Evolutionary conservation across 2,113 vertebrate species (phyloP).

Genomic region (Sturnus vulgaris): DNA sequence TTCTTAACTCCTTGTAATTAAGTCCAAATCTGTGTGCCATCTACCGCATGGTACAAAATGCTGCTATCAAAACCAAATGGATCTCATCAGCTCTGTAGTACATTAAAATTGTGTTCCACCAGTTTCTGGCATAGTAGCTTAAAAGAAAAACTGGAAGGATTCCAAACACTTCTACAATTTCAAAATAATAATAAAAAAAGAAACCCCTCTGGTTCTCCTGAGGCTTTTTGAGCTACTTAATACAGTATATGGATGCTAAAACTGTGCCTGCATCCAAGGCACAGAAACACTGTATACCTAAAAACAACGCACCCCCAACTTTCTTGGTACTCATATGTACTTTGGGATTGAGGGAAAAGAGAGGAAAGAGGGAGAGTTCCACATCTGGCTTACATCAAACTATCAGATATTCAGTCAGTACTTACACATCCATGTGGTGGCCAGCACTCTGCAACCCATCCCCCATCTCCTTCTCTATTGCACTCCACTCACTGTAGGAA

Average conservation of each 20-base stretch:
- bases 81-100: slow-evolving; percentile 59
- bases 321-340: not conserved
- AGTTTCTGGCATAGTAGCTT: slow-evolving; percentile 59
- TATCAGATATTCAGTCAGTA: slow-evolving; percentile 70
- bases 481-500: slow-evolving; percentile 89
- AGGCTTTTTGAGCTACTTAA: slow-evolving; percentile 69
- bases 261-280: slow-evolving; percentile 26
- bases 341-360: slow-evolving; percentile 25
- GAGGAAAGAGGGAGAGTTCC: slow-evolving; percentile 40
- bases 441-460: slow-evolving; percentile 94
- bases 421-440: slow-evolving; percentile 96
- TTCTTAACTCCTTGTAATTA: slow-evolving; percentile 25
- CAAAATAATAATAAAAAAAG: slow-evolving; percentile 70
- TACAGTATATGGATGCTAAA: slow-evolving; percentile 38
- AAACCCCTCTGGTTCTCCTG: slow-evolving; percentile 50
- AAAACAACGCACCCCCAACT: not conserved
- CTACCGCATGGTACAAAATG: not conserved
- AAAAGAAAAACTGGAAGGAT: slow-evolving; percentile 50
- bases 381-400: slow-evolving; percentile 69
- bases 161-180: slow-evolving; percentile 61
- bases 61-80: slow-evolving; percentile 45
- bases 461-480: slow-evolving; percentile 94
- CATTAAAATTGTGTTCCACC: slow-evolving; percentile 44
- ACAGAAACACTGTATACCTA: slow-evolving; percentile 6
- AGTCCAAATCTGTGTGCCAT: slow-evolving; percentile 21